These are phyloP conservation scores for Nyctibius bracteatus DNA, from an alignment of 2,113 vertebrate species.

Conservation along the genomic window DNA sequence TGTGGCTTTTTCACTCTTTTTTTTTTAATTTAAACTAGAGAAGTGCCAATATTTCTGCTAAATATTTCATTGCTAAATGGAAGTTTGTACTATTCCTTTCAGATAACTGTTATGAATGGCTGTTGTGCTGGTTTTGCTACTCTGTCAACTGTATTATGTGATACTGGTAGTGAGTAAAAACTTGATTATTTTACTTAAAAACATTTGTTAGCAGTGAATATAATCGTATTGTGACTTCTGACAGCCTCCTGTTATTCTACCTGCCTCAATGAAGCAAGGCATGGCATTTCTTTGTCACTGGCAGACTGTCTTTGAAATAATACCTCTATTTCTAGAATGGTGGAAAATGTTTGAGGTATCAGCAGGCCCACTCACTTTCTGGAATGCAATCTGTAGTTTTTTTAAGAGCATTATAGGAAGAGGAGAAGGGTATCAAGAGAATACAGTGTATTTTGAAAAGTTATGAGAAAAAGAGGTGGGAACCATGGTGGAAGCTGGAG, in stretches of 20 bases:
- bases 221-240: background rate
- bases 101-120: constrained; percentile 40
- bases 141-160: constrained; percentile 27
- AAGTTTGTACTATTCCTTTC: background rate
- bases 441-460: background rate
- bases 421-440: background rate
- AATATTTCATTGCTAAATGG: background rate
- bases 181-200: background rate
- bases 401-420: background rate
- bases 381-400: background rate
- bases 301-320: background rate
- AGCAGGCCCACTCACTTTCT: background rate
- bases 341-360: background rate
- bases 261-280: background rate
- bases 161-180: constrained; percentile 18
- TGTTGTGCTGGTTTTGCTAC: constrained; percentile 31
- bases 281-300: background rate
- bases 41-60: background rate
- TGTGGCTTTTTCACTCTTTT: background rate
- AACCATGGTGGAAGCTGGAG: background rate
- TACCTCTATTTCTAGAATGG: background rate
- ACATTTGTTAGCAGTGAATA: background rate
- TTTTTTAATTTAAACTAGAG: background rate
- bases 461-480: background rate
- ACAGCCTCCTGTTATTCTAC: background rate